phyloP scores from a whole-genome alignment of 2,113 vertebrate species.

The Baryphthengus martii region DNA sequence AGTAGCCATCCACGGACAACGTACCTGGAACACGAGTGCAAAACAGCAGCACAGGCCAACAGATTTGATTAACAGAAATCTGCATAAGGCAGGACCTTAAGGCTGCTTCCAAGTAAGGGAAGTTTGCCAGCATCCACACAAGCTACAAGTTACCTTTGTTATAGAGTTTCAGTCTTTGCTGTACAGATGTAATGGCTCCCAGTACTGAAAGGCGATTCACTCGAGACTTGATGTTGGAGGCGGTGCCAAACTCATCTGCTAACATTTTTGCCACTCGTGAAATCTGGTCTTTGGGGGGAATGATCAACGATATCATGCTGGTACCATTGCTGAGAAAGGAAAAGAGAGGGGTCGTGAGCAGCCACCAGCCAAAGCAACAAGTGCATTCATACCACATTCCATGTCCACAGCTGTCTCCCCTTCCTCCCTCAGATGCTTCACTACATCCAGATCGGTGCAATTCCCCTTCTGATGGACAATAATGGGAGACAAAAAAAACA shows the following conservation, averaged over 20 bases:
- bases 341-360: not conserved
- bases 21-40: not conserved
- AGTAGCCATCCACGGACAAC: not conserved
- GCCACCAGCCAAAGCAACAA: not conserved
- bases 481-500: not conserved
- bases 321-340: slow-evolving; percentile 89
- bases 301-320: slow-evolving; percentile 99
- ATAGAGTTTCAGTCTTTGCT: slow-evolving; percentile 99
- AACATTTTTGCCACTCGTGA: slow-evolving; percentile 99
- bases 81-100: not conserved
- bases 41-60: slow-evolving; percentile 22
- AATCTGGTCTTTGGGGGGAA: slow-evolving; percentile 99
- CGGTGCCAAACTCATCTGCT: slow-evolving; percentile 98
- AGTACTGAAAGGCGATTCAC: slow-evolving; percentile 98
- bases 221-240: slow-evolving; percentile 98
- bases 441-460: not conserved
- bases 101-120: slow-evolving; percentile 13
- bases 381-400: not conserved
- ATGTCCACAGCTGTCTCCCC: fast-evolving
- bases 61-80: slow-evolving; percentile 22
- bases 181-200: slow-evolving; percentile 99
- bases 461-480: not conserved
- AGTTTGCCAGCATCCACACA: slow-evolving; percentile 30
- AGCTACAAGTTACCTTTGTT: slow-evolving; percentile 89
- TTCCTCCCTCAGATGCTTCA: not conserved